Evolutionary conservation across 1,140 invertebrate species (phyloP), one percentile per base, ranked within the genome.

Genomic region (Hirudo medicinalis): DNA sequence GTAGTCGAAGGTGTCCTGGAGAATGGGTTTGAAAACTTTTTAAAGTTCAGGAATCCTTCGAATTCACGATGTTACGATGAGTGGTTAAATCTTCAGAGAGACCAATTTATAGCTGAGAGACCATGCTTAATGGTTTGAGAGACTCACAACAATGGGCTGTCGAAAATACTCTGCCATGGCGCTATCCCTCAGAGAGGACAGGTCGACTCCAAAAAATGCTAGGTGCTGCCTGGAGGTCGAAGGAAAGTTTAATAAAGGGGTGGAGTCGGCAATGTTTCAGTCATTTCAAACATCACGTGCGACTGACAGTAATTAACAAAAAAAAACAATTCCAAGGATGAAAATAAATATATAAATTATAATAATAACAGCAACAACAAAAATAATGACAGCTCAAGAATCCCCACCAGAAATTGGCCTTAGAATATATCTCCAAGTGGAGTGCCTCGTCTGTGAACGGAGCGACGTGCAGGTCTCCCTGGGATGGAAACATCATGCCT

Each of bases 331-430:
- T 2, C n/a, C 5, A 13, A 67, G 19, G n/a, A 27, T 5, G 13
- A 22, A 29, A 6, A 67, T 27, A 27, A 22, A 20, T 22, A 27
- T 2, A 67, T 22, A 67, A 32, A 20, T 25, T 20, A n/a, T n/a
- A n/a, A n/a, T n/a, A n/a, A n/a, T n/a, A n/a, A n/a, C n/a, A n/a
- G n/a, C n/a, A n/a, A n/a, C n/a, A 32, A 27, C 66, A 27, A 4
- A 22, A 4, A 3, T 5, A 19, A 20, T 22, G 13, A 68, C 11
- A 68, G 9, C 9, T 8, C 29, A 32, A 32, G 27, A 29, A 9
- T 91, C 82, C 98, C 94, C 80, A 91, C 95, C 95, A 99, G 82
- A 99, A 99, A 80, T 97, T 97, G 0, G 94, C 93, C 84, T 98
- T 98, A 78, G 94, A 94, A 77, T 92, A 93, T 80, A 98, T 94